Conservation (phyloP, 2,113 vertebrate species). For the Corythoichthys intestinalis region DNA sequence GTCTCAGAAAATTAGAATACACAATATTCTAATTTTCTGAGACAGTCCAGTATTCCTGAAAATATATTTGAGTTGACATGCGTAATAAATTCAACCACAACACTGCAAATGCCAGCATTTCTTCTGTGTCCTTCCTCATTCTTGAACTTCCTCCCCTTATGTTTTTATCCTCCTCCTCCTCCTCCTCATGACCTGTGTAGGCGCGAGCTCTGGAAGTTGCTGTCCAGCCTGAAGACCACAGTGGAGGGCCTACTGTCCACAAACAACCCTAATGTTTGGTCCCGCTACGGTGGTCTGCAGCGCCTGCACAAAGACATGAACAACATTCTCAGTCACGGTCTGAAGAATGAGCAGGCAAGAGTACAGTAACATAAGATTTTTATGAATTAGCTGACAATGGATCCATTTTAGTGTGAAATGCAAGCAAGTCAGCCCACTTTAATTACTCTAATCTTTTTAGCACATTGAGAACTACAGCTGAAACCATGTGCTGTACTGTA, state of each 20-base stretch:
- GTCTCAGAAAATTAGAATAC: too few species aligned
- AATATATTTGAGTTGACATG: constrained; percentile 1
- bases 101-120: constrained; percentile 32
- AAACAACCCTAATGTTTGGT: constrained; percentile 95
- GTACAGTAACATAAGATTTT: background rate
- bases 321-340: constrained; percentile 89
- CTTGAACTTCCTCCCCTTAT: background rate
- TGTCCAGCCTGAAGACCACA: constrained; percentile 92
- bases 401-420: background rate
- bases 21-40: too few species aligned
- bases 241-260: constrained; percentile 94
- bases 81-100: constrained; percentile 16
- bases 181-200: constrained; percentile 59
- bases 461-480: too few species aligned
- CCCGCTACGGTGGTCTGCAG: constrained; percentile 92
- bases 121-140: constrained; percentile 22
- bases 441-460: too few species aligned
- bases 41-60: too few species aligned
- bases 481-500: too few species aligned
- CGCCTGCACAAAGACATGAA: constrained; percentile 95
- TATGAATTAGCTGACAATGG: background rate
- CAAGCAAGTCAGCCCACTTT: background rate
- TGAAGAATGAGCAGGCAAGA: constrained; percentile 87
- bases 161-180: background rate
- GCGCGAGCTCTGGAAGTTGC: constrained; percentile 90